Conservation (phyloP, 2,113 vertebrate genomes). For the Microtus montanus region DNA sequence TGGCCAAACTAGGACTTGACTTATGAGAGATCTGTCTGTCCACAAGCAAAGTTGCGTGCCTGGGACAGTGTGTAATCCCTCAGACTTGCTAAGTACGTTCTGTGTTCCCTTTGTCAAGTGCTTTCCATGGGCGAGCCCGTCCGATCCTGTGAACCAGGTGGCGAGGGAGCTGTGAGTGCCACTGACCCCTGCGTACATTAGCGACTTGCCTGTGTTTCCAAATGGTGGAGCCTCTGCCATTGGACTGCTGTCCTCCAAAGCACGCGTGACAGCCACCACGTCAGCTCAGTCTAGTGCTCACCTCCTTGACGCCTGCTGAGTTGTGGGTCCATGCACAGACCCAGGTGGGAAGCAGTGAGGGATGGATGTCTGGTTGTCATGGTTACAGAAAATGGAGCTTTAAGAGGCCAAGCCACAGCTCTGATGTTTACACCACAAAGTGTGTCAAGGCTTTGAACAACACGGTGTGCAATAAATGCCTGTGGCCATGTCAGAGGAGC, state of each 20-base stretch:
- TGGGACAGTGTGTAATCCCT: not conserved
- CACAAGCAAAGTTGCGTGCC: not conserved
- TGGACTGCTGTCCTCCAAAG: not conserved
- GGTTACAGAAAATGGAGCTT: not conserved
- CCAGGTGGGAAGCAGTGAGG: not conserved
- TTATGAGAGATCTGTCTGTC: not conserved
- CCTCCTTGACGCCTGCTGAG: not conserved
- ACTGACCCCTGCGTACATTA: not conserved
- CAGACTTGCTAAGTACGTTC: not conserved
- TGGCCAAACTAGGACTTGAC: not conserved
- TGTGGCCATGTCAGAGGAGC: too few relatives aligned
- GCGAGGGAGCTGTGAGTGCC: not conserved
- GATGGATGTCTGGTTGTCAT: too few relatives aligned
- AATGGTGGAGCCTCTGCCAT: not conserved
- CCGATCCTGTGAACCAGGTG: not conserved
- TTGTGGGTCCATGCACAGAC: not conserved
- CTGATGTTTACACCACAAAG: not conserved
- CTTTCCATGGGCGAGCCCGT: not conserved
- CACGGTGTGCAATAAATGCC: not conserved
- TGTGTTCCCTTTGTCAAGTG: not conserved
- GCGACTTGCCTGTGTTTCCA: not conserved
- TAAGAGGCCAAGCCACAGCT: not conserved
- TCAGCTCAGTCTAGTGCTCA: not conserved
- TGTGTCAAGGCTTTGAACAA: too few relatives aligned
- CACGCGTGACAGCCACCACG: accelerated